Base-by-base conservation (phyloP, 2,797 vertebrate species). In the Phoebastria nigripes region DNA sequence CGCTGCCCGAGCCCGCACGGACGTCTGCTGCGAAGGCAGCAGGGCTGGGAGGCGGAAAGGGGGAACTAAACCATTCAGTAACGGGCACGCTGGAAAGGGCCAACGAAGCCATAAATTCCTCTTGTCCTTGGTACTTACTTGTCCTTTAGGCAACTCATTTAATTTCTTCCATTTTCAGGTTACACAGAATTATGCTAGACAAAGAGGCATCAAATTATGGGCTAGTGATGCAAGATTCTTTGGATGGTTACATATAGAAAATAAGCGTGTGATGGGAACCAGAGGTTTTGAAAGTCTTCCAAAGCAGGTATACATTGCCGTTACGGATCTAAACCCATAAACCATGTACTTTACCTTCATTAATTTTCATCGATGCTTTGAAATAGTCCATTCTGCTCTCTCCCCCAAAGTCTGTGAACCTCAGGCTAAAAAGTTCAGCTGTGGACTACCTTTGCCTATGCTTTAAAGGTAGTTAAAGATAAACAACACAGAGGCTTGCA, bases 251-350 rank as follows among this genome's bases (percentile, higher is more conserved):
- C 21, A 10, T 2, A 19, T 0, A 46, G 37, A 61, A 61, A 49
- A 55, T 26, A 10, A 25, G 29, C 0, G 3, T 25, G 19, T 0
- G 7, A 42, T 19, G 52, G 70, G 39, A 89, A 72, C 7, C 16
- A 51, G 42, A 52, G 26, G 52, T 35, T 41, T 20, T n/a, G 22
- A 62, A 62, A 19, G 7, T 22, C 26, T 56, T 37, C 65, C 31
- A 3, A 26, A 63, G 51, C 1, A 56, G 12, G 26, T 15, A 22
- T 1, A 42, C 12, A 8, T 6, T 10, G 44, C n/a, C 3, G 0
- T 66, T 42, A 31, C 1, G 10, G 28, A 56, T 26, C 58, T 49
- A 71, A 71, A 70, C 5, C 10, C 47, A 26, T 6, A 14, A 65
- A 31, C 28, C 31, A 21, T 4, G 20, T 8, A n/a, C 52, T 59